phyloP scores from a whole-genome alignment of 1,140 invertebrate genomes.

The Halictus rubicundus region DNA sequence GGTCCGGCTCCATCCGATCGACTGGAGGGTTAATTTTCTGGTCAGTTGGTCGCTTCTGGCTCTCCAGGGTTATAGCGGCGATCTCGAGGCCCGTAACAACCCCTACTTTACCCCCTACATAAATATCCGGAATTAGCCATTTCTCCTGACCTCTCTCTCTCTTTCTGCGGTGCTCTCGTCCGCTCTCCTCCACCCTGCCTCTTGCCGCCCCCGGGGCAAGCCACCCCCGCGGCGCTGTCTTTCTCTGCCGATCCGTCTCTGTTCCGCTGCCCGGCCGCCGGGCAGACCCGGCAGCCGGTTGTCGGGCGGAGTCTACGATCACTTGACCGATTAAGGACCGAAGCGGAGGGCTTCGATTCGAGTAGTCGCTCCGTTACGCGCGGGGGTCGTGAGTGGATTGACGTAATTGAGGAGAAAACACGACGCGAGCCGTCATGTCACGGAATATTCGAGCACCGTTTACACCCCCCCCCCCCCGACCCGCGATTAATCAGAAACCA shows the following conservation, averaged over 20 bases:
- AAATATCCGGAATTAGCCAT: constrained; percentile 82
- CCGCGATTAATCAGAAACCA: constrained; percentile 53
- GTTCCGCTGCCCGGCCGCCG: not conserved
- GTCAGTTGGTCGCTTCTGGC: constrained; percentile 82
- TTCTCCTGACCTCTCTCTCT: constrained; percentile 77
- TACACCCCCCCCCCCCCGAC: not conserved
- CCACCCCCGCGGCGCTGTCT: constrained; percentile 24
- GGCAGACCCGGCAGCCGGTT: constrained; percentile 57
- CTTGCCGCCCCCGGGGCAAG: constrained; percentile 34
- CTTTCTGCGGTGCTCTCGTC: constrained; percentile 28
- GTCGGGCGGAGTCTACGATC: constrained; percentile 75
- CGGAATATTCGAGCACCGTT: constrained; percentile 57
- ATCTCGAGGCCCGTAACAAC: constrained; percentile 79
- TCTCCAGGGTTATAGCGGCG: constrained; percentile 78
- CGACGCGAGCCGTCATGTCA: constrained; percentile 70
- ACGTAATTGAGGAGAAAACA: constrained; percentile 81
- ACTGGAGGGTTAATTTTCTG: constrained; percentile 81
- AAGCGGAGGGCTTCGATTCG: constrained; percentile 75
- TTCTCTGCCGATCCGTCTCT: constrained; percentile 19
- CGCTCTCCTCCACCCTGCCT: constrained; percentile 40
- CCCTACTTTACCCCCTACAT: constrained; percentile 79
- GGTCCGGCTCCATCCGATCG: constrained; percentile 75
- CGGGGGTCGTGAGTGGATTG: constrained; percentile 78
- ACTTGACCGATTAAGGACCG: constrained; percentile 81
- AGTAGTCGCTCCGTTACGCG: constrained; percentile 73